These are phyloP conservation scores for Thinocorus orbignyianus DNA, from an alignment of 2,113 vertebrate species.

Conservation along the genomic window DNA sequence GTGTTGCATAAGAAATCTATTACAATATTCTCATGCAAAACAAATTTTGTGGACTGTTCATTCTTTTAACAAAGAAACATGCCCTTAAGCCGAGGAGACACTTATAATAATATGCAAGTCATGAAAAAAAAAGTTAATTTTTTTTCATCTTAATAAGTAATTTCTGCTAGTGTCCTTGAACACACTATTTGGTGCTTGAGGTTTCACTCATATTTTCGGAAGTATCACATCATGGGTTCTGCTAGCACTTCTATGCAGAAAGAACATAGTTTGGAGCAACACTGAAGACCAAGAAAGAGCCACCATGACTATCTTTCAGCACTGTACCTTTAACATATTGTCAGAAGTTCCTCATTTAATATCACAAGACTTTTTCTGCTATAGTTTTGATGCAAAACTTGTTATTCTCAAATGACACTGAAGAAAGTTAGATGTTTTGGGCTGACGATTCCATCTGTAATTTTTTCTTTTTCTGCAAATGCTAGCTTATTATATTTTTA, in stretches of 20 bases:
- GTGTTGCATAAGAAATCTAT: background rate
- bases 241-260: background rate
- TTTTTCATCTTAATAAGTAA: background rate
- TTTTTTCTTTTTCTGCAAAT: background rate
- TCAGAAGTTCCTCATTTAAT: background rate
- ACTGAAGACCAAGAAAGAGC: background rate
- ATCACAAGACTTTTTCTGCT: background rate
- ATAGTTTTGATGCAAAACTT: background rate
- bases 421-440: background rate
- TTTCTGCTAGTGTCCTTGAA: background rate
- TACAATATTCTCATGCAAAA: background rate
- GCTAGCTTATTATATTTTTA: background rate
- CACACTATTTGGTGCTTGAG: background rate
- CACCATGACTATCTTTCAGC: background rate
- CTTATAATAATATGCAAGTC: background rate
- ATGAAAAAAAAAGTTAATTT: background rate
- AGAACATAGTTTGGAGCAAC: conserved; percentile 1
- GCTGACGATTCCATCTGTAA: background rate
- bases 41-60: background rate
- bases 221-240: background rate
- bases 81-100: background rate
- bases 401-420: background rate
- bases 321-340: background rate
- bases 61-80: background rate
- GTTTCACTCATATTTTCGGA: background rate